Percentiles rank a stretch among this genome's conserved stretches.
These are phyloP conservation scores for Mechanitis mazaeus DNA, from an alignment of 2,888 invertebrate species.

Conservation along the genomic window DNA sequence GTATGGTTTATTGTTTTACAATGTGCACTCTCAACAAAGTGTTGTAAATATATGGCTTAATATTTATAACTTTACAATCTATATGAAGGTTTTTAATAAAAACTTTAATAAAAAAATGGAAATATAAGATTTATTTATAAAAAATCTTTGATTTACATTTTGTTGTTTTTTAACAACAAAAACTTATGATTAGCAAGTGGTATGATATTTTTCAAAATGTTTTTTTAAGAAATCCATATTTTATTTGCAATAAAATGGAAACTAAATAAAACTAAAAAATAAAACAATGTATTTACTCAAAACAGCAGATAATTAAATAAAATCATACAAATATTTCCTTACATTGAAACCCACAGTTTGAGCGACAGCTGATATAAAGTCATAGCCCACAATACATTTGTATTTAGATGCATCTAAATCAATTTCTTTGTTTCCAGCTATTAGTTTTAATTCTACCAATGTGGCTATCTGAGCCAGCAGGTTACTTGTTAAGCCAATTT, in stretches of 20 bases:
- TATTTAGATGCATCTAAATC: constrained; percentile 88
- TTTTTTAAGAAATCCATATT: too few species aligned
- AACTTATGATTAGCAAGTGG: too few species aligned
- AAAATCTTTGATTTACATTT: too few species aligned
- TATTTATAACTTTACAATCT: too few species aligned
- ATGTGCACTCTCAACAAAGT: too few species aligned
- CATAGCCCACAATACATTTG: constrained; percentile 89
- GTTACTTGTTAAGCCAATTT: constrained; percentile 89
- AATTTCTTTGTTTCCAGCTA: constrained; percentile 83
- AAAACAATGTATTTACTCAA: constrained; percentile 4
- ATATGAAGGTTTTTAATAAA: too few species aligned
- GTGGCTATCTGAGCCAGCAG: constrained; percentile 92
- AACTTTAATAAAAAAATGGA: too few species aligned
- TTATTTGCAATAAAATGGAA: not conserved
- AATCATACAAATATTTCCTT: constrained; percentile 85
- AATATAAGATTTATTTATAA: too few species aligned
- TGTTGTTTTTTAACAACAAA: too few species aligned
- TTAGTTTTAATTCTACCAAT: constrained; percentile 87
- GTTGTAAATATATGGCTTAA: too few species aligned
- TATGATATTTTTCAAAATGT: too few species aligned
- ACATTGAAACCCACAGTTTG: constrained; percentile 86
- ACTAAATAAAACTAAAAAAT: constrained; percentile 16
- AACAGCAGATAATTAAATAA: constrained; percentile 47
- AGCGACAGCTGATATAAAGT: constrained; percentile 86
- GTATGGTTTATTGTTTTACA: too few species aligned